Conservation (phyloP, 2,797 vertebrate genomes). For the Epinephelus awoara region DNA sequence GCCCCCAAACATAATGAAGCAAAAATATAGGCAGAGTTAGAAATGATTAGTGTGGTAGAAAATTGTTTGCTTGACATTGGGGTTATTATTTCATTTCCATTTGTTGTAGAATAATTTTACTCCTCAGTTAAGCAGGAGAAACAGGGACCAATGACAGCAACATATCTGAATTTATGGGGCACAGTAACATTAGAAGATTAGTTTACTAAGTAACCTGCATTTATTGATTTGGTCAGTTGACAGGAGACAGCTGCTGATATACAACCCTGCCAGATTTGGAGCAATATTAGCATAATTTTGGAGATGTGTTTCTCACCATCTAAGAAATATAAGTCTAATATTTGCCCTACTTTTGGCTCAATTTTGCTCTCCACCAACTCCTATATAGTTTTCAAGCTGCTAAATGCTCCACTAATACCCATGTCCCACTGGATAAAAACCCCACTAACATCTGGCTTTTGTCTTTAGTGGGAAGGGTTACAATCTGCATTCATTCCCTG, state of each 20-base stretch:
- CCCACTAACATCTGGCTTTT: too few relatives aligned
- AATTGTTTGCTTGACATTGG: neutral
- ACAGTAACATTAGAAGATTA: neutral
- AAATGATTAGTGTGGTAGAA: slow-evolving; percentile 1
- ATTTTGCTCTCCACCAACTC: neutral
- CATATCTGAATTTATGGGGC: neutral
- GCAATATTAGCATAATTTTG: neutral
- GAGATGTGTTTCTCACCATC: neutral
- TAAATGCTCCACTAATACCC: neutral
- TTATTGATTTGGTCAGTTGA: neutral
- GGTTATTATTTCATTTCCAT: neutral
- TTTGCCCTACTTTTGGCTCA: too few relatives aligned
- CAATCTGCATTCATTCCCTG: too few relatives aligned
- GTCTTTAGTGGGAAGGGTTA: too few relatives aligned
- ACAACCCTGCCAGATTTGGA: neutral
- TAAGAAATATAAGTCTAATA: neutral
- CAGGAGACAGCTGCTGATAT: neutral
- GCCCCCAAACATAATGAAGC: neutral
- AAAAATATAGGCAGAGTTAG: neutral
- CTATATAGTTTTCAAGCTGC: neutral
- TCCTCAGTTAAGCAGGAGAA: neutral
- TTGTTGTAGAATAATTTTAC: neutral
- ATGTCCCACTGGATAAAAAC: too few relatives aligned
- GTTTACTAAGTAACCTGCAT: neutral
- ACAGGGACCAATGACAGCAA: neutral